Conservation (phyloP, 1,140 invertebrate genomes). For the Goniozus legneri region DNA sequence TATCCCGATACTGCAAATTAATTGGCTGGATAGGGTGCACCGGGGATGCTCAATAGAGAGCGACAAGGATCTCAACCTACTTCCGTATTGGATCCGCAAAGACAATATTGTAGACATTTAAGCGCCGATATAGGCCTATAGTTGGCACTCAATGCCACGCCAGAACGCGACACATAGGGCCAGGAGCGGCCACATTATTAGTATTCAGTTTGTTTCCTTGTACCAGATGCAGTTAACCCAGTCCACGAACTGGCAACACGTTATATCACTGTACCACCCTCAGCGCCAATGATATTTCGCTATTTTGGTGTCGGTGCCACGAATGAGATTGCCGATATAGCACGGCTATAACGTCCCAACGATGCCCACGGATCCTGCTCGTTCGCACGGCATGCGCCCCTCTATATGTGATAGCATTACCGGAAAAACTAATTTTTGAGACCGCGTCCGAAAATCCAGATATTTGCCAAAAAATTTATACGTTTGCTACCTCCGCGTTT, state of each 20-base stretch:
- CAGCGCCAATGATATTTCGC: too few relatives aligned
- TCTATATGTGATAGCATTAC: too few relatives aligned
- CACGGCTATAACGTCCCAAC: too few relatives aligned
- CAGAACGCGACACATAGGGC: slow-evolving; percentile 12
- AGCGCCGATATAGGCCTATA: slow-evolving; percentile 11
- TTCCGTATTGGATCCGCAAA: slow-evolving; percentile 13
- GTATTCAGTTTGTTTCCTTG: slow-evolving; percentile 41
- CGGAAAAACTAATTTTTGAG: too few relatives aligned
- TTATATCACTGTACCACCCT: too few relatives aligned
- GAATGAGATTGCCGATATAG: too few relatives aligned
- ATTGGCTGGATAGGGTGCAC: slow-evolving; percentile 13
- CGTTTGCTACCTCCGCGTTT: too few relatives aligned
- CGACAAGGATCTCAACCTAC: slow-evolving; percentile 1
- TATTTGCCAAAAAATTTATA: too few relatives aligned
- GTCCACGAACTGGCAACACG: slow-evolving; percentile 23
- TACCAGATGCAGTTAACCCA: slow-evolving; percentile 38
- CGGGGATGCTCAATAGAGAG: neutral
- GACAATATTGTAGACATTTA: slow-evolving; percentile 4
- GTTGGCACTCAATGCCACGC: slow-evolving; percentile 27
- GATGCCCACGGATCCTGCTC: too few relatives aligned
- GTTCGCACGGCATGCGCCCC: too few relatives aligned
- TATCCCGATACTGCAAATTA: slow-evolving; percentile 11
- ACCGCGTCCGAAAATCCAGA: too few relatives aligned
- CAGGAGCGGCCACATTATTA: slow-evolving; percentile 29
- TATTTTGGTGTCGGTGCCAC: too few relatives aligned